These are phyloP conservation scores for Catocala sponsa DNA, from an alignment of 2,888 invertebrate species.

Conservation along the genomic window DNA sequence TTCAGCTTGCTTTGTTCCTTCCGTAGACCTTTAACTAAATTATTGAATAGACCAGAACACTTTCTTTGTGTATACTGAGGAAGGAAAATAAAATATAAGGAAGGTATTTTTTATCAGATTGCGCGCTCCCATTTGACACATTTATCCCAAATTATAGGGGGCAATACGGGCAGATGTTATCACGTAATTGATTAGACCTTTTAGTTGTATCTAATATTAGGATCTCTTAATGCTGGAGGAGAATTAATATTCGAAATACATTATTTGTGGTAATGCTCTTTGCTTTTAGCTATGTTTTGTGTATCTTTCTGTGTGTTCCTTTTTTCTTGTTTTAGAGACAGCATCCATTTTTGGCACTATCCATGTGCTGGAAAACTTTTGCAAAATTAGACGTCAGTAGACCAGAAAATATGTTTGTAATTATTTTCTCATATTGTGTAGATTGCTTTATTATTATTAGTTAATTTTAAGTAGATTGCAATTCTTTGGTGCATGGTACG, in stretches of 20 bases:
- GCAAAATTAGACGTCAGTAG: no score
- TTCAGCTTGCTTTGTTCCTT: not conserved
- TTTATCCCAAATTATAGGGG: slow-evolving; percentile 53
- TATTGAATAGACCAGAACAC: slow-evolving; percentile 4
- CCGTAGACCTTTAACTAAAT: slow-evolving; percentile 7
- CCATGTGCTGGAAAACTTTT: no score
- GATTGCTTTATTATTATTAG: no score
- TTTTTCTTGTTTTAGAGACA: no score
- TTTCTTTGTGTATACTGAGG: slow-evolving; percentile 4
- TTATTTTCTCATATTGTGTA: no score
- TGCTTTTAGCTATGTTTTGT: slow-evolving; percentile 1
- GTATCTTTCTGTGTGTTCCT: no score
- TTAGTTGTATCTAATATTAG: slow-evolving; percentile 65
- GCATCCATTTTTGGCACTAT: no score
- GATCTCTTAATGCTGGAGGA: slow-evolving; percentile 57
- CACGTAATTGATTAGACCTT: slow-evolving; percentile 75
- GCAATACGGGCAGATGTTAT: slow-evolving; percentile 63
- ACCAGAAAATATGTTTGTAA: no score
- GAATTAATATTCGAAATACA: slow-evolving; percentile 35
- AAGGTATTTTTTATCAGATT: slow-evolving; percentile 45
- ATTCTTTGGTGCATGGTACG: no score
- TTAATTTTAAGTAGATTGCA: no score
- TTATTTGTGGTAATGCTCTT: slow-evolving; percentile 20
- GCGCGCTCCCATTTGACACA: slow-evolving; percentile 50
- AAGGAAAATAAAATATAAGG: slow-evolving; percentile 23